Evolutionary conservation across 2,888 invertebrate species (phyloP).

Genomic region (Vesta saturnalis): DNA sequence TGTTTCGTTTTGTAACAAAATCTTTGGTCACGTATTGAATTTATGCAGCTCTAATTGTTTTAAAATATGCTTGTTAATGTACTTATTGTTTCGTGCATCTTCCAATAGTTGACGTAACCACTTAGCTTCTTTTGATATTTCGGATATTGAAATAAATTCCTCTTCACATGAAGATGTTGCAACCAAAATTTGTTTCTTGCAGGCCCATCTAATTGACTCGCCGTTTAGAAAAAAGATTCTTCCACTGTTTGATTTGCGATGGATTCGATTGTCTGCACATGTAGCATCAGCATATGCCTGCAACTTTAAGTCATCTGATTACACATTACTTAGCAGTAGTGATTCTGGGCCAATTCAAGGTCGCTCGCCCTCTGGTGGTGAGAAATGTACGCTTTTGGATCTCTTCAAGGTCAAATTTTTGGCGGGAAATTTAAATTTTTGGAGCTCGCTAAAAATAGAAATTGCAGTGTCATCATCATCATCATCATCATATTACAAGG

Average conservation of each 20-base stretch:
- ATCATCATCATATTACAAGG: too few relatives aligned
- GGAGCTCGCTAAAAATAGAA: too few relatives aligned
- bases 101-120: background rate
- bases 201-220: background rate
- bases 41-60: conserved; percentile 2
- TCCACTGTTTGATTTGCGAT: conserved; percentile 1
- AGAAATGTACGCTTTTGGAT: too few relatives aligned
- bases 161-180: background rate
- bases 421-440: too few relatives aligned
- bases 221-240: background rate
- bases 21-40: background rate
- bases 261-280: too few relatives aligned
- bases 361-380: too few relatives aligned
- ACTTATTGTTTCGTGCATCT: background rate
- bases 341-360: too few relatives aligned
- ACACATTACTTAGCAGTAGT: too few relatives aligned
- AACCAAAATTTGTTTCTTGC: background rate
- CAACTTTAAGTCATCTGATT: too few relatives aligned
- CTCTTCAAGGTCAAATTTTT: too few relatives aligned
- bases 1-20: conserved; percentile 6
- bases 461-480: too few relatives aligned
- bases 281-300: too few relatives aligned
- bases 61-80: background rate
- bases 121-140: background rate
- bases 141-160: conserved; percentile 3